These are phyloP conservation scores for Diarsia brunnea DNA, from an alignment of 2,888 invertebrate species.

Conservation along the genomic window DNA sequence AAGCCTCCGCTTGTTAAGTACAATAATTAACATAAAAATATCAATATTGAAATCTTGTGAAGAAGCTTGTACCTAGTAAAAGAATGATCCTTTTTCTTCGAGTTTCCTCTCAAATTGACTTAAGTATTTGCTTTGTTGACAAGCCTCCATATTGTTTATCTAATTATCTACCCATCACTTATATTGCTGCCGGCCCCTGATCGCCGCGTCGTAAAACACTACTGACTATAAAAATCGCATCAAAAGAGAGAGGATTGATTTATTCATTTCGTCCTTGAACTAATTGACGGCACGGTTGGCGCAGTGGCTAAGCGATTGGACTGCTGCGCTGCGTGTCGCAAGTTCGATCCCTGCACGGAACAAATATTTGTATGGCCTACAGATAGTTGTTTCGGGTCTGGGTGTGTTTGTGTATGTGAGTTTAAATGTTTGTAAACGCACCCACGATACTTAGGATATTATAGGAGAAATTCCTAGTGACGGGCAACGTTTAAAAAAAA, in stretches of 20 bases:
- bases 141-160: slow-evolving; percentile 51
- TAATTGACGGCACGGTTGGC: no score
- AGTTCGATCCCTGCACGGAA: no score
- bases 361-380: no score
- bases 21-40: background rate
- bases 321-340: no score
- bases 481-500: no score
- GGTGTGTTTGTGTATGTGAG: no score
- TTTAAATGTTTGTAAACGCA: no score
- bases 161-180: slow-evolving; percentile 56
- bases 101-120: background rate
- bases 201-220: slow-evolving; percentile 46
- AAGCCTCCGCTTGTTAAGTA: no score
- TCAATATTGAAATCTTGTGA: background rate
- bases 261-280: slow-evolving; percentile 53
- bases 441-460: no score
- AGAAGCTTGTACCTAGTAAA: background rate
- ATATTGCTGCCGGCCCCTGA: slow-evolving; percentile 39
- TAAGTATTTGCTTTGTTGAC: slow-evolving; percentile 27
- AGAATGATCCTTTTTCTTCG: background rate
- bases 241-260: slow-evolving; percentile 37
- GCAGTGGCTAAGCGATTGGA: no score
- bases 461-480: no score
- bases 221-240: slow-evolving; percentile 50
- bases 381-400: no score